Evolutionary conservation across 2,888 invertebrate species (phyloP).

Genomic region (Phaedon cochleariae): DNA sequence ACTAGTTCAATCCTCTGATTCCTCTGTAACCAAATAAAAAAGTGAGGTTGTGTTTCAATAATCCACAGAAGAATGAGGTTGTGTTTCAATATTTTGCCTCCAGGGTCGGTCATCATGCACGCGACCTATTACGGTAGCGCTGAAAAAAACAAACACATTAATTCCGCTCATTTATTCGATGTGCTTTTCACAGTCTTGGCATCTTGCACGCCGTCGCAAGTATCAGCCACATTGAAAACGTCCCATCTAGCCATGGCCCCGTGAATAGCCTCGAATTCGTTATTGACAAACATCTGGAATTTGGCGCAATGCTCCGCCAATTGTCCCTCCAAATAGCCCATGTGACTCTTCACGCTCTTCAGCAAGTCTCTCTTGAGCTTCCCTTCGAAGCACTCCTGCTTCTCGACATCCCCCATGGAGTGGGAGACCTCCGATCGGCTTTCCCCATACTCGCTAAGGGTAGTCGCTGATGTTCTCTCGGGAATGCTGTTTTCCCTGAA

Average conservation of each 20-base stretch:
- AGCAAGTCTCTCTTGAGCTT: slow-evolving; percentile 40
- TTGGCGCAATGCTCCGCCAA: slow-evolving; percentile 50
- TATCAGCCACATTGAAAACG: slow-evolving; percentile 44
- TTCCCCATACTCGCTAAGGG: slow-evolving; percentile 26
- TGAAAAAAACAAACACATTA: background rate
- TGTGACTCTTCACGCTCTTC: slow-evolving; percentile 44
- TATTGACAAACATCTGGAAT: slow-evolving; percentile 51
- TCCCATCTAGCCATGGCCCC: slow-evolving; percentile 53
- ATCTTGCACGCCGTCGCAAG: slow-evolving; percentile 34
- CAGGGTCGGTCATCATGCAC: no score
- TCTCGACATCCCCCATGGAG: slow-evolving; percentile 7
- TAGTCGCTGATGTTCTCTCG: slow-evolving; percentile 23
- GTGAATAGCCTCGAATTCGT: slow-evolving; percentile 53
- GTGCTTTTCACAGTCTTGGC: slow-evolving; percentile 25
- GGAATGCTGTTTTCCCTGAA: no score
- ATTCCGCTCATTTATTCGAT: background rate
- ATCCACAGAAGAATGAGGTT: no score
- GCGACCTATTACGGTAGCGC: no score
- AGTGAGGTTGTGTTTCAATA: no score
- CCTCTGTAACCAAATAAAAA: no score
- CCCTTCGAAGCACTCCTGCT: slow-evolving; percentile 13
- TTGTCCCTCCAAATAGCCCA: slow-evolving; percentile 49
- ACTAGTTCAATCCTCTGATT: no score
- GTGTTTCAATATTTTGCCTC: no score
- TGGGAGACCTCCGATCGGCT: slow-evolving; percentile 3